Base-by-base conservation (phyloP, 1,140 invertebrate genomes). In the Drosophila saltans region DNA sequence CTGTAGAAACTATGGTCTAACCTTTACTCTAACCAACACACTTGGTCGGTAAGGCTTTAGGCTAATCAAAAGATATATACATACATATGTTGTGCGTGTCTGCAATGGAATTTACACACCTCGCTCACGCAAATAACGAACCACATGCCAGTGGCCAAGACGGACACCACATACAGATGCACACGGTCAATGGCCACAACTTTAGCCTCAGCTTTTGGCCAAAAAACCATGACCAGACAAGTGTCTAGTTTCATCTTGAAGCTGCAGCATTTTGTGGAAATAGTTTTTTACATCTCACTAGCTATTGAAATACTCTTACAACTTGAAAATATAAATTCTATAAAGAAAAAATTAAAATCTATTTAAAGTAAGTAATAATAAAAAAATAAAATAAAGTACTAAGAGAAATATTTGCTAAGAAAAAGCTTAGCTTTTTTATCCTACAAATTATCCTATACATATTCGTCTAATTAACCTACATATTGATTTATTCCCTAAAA, bases 31-130 rank as follows among this genome's bases (percentile, higher is more conserved):
- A 24, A 9, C 21, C 45, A 52, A 3, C 7, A 26, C 8, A 26
- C 45, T 52, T 16, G 16, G 8, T 48, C 60, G 26, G 6, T 36
- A 36, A 5, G 6, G 61, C 28, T 40, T 45, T 39, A 66, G 59
- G 61, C 66, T 74, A 48, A 30, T 64, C 43, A 33, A 45, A 9
- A 48, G 30, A 21, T 45, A 52, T 52, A 16, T 16, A 16, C 24
- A 26, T 33, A 11, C 62, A n/a, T 61, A 36, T 43, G 65, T 71
- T 68, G 57, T 62, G 69, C 65, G 45, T 69, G 66, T 26, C 16
- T 36, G 45, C 39, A 55, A 68, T 72, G 63, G 75, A 79, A 86
- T 88, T 86, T 82, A 82, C 82, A 82, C 79, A 73, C 72, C 79
- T 78, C 56, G 28, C 58, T 66, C 83, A 82, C 67, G 69, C 82